Evolutionary conservation across 2,113 vertebrate species (phyloP).

Genomic region (Plestiodon gilberti): DNA sequence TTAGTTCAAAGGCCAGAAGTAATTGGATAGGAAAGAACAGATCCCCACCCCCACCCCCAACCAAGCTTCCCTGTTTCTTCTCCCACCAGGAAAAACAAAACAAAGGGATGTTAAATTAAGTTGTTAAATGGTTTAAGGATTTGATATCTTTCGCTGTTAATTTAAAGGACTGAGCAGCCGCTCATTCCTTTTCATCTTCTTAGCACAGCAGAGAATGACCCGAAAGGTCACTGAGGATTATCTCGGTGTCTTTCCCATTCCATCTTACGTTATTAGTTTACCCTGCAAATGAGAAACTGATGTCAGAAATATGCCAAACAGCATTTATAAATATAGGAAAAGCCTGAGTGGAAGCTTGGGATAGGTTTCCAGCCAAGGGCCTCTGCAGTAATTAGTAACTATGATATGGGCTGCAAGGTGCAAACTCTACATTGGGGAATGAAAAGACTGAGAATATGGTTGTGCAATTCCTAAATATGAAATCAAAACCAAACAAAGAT

Average conservation of each 20-base stretch:
- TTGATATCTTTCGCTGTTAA: constrained; percentile 65
- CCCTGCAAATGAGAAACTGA: constrained; percentile 60
- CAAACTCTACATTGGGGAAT: background rate
- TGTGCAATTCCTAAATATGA: background rate
- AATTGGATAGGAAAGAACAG: constrained; percentile 9
- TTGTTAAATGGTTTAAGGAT: constrained; percentile 66
- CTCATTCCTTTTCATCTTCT: constrained; percentile 70
- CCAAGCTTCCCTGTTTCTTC: constrained; percentile 42
- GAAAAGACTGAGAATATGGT: background rate
- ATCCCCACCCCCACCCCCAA: background rate
- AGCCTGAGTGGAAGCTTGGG: constrained; percentile 5
- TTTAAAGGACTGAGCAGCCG: constrained; percentile 60
- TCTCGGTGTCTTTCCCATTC: constrained; percentile 54
- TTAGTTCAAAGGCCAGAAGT: constrained; percentile 60
- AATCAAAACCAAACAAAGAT: constrained; percentile 1
- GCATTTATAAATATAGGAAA: constrained; percentile 52
- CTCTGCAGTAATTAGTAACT: constrained; percentile 59
- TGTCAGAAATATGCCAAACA: constrained; percentile 49
- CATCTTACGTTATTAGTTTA: constrained; percentile 56
- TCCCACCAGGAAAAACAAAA: constrained; percentile 60
- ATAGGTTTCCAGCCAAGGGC: constrained; percentile 27
- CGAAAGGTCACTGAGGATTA: constrained; percentile 48
- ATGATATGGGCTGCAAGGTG: constrained; percentile 5
- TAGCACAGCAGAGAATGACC: constrained; percentile 59
- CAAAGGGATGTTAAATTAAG: constrained; percentile 66